Evolutionary conservation across 2,797 vertebrate species (phyloP).

Genomic region (Arrhamphus sclerolepis): DNA sequence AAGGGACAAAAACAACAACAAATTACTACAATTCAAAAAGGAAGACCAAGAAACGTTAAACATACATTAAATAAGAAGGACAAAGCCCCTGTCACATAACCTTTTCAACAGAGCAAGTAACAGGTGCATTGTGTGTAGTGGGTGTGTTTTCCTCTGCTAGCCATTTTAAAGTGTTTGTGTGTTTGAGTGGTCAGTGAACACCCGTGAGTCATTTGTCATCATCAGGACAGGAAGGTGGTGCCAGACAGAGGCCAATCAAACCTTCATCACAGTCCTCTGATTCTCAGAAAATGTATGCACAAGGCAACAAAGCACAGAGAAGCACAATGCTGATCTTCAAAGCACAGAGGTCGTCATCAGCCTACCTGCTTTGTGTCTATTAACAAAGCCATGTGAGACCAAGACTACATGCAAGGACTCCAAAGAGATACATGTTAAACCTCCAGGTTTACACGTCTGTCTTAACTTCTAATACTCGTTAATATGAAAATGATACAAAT

Average conservation of each 20-base stretch:
- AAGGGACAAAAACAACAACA: neutral
- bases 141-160: neutral
- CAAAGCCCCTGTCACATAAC: neutral
- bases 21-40: neutral
- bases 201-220: conserved; percentile 44
- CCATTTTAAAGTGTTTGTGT: conserved; percentile 1
- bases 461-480: conserved; percentile 10
- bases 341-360: conserved; percentile 30
- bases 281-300: conserved; percentile 49
- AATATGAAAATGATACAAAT: conserved; percentile 8
- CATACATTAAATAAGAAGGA: neutral
- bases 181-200: neutral
- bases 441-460: conserved; percentile 14
- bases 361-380: conserved; percentile 21
- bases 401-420: conserved; percentile 9
- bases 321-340: conserved; percentile 40
- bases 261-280: conserved; percentile 36
- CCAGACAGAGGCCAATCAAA: conserved; percentile 49
- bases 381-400: conserved; percentile 1
- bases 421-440: conserved; percentile 17
- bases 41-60: neutral
- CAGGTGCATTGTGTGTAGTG: neutral
- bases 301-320: conserved; percentile 25
- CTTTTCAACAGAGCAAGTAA: neutral
- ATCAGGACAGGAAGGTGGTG: conserved; percentile 42